Evolutionary conservation across 2,113 vertebrate species (phyloP), one percentile per base, ranked within the genome.

Genomic region (Dromas ardeola): DNA sequence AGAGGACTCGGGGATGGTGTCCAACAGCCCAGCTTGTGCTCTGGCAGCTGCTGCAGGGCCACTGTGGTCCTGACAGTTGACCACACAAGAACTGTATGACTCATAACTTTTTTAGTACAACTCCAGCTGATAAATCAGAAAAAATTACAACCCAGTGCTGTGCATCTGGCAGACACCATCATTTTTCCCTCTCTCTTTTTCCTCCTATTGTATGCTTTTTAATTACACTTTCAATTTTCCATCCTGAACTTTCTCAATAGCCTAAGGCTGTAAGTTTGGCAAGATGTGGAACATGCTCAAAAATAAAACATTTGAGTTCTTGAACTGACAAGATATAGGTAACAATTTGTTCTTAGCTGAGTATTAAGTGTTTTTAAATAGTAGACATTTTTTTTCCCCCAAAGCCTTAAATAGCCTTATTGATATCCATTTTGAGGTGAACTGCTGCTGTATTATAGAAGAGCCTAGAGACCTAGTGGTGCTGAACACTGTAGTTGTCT

Each of bases 1-100:
- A 66, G n/a, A 38, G 32, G 12, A 14, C 0, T 0, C 5, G 3
- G 20, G 11, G 32, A 34, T 4, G 5, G 12, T n/a, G 13, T 52
- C 65, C 52, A 53, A 62, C 22, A 88, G 13, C 12, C 13, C 5
- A 5, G 42, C 29, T 66, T 53, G 45, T 12, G 13, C n/a, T 61
- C 30, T 27, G 27, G 10, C 29, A 59, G 30, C 19, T 96, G 61
- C 9, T 72, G 34, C 56, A 36, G 27, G 56, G 34, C 34, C 21
- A 6, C 29, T 53, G 30, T 72, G 30, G 7, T 76, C 47, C 43
- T 90, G 42, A 74, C 26, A 81, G 26, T 0, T 78, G 59, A 47
- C 29, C 47, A 65, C 30, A 45, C 9, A 59, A 59, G 38, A 74
- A 62, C 8, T 76, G 18, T 7, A 6, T 10, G 36, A 52, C 36